Percentiles rank a stretch among this genome's conserved stretches.
phyloP scores from a whole-genome alignment of 1,140 invertebrate genomes.

The Medauroidea extradentata region DNA sequence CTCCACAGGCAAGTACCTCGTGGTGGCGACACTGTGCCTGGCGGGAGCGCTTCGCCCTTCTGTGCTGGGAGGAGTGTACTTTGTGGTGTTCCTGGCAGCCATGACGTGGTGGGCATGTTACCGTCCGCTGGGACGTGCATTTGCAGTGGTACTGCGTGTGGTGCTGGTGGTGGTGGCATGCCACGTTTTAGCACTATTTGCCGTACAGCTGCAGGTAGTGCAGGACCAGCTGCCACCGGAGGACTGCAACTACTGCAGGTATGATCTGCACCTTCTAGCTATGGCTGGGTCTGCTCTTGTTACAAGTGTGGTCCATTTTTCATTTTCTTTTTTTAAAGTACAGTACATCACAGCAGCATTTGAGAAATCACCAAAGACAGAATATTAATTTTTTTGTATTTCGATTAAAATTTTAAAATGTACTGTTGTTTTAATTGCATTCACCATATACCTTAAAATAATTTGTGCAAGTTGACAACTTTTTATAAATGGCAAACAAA shows the following conservation, averaged over 20 bases:
- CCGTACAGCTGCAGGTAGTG: constrained; percentile 82
- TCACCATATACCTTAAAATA: no score
- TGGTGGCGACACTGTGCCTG: constrained; percentile 64
- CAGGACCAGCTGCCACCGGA: constrained; percentile 64
- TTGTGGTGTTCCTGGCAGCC: constrained; percentile 77
- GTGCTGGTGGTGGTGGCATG: constrained; percentile 68
- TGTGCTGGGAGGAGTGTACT: constrained; percentile 76
- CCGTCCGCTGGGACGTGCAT: constrained; percentile 64
- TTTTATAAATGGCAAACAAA: no score
- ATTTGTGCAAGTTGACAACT: no score
- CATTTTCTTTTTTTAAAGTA: no score
- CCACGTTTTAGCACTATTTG: constrained; percentile 72
- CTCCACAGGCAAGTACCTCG: constrained; percentile 30
- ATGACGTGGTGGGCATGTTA: constrained; percentile 87
- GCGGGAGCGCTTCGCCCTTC: constrained; percentile 76
- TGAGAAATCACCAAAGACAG: no score
- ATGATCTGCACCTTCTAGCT: no score
- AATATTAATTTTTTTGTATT: no score
- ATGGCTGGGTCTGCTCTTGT: no score
- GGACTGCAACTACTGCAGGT: constrained; percentile 15
- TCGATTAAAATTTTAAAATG: no score
- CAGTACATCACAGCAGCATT: no score
- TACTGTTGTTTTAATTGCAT: no score
- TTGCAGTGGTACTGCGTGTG: constrained; percentile 65
- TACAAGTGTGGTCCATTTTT: no score